Base-by-base conservation (phyloP, 2,888 invertebrate species). In the Anthoptus insignis region DNA sequence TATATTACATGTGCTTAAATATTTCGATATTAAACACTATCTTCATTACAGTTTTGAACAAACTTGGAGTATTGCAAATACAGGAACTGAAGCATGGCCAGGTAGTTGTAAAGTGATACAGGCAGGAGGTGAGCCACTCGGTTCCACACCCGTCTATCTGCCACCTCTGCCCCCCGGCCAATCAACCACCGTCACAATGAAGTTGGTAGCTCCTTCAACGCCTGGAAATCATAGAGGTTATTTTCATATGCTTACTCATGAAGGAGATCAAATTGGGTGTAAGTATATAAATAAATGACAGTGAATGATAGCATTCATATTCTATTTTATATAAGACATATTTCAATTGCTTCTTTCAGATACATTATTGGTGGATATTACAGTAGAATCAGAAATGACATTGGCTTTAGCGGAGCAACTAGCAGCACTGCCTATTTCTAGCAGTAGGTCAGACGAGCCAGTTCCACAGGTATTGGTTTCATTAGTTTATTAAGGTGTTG, bases 181-280 rank as follows among this genome's bases (percentile, higher is more conserved):
- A 81, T 95, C 95, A 60, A 95, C 95, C 60, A 96, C 97, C 79
- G 93, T 99, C 60, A 95, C 95, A 75, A 94, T 99, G 68, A 96
- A 97, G 77, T 95, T 99, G 93, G 94, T 95, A 57, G 97, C 98
- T 80, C 99, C 99, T 8, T 88, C 94, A 13, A 84, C 91, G 64
- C 94, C 96, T 42, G 98, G 98, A 11, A 95, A 95, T 16, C 97
- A 97, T 86, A 96, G 97, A 86, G 97, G 97, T 74, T 97, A 97
- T 93, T 99, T 99, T 96, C 96, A 98, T 80, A 95, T 99, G 94
- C 96, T 96, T 79, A 98, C 98, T 65, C 94, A 97, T 42, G 96
- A 96, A 77, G 98, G 98, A 68, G 95, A 97, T 77, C 97, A 97
- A 88, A 98, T 99, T 94, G 99, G 99, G 87, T 98, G 99, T 98